phyloP scores from a whole-genome alignment of 1,140 invertebrate species.

The Drosophila asahinai region DNA sequence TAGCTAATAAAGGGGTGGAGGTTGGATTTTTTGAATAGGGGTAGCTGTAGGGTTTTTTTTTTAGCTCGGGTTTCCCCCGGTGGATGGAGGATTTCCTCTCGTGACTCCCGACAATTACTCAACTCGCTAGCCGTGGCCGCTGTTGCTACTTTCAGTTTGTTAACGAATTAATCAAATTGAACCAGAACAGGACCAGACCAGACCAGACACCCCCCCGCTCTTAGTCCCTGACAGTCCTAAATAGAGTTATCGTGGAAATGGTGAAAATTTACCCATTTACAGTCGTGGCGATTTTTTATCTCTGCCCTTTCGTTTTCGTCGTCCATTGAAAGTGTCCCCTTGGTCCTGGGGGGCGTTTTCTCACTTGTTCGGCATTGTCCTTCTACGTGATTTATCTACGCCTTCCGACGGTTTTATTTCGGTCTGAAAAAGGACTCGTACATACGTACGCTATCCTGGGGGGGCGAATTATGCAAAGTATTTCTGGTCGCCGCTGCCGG shows the following conservation, averaged over 20 bases:
- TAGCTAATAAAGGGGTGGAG: constrained; percentile 65
- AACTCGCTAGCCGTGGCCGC: constrained; percentile 46
- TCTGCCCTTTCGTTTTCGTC: constrained; percentile 46
- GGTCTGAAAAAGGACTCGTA: constrained; percentile 13
- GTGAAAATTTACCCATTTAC: constrained; percentile 51
- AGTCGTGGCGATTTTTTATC: constrained; percentile 65
- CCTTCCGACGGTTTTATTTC: constrained; percentile 75
- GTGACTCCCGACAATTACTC: constrained; percentile 80
- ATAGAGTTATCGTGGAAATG: constrained; percentile 71
- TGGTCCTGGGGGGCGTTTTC: constrained; percentile 61
- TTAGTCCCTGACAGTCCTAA: constrained; percentile 30
- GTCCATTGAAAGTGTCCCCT: constrained; percentile 57
- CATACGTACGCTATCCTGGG: constrained; percentile 20
- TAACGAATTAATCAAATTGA: constrained; percentile 84
- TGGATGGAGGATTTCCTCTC: constrained; percentile 42
- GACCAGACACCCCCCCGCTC: constrained; percentile 21
- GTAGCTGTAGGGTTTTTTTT: constrained; percentile 24
- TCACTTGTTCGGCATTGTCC: constrained; percentile 64
- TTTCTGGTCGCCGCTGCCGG: constrained; percentile 48
- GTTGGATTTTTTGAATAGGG: constrained; percentile 25
- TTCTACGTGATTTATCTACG: constrained; percentile 73
- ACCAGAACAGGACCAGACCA: constrained; percentile 43
- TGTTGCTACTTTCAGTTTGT: constrained; percentile 81
- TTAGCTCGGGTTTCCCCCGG: not conserved
- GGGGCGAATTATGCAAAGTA: constrained; percentile 70